Base-by-base conservation (phyloP, 1,140 invertebrate genomes). In the Luehdorfia chinensis region DNA sequence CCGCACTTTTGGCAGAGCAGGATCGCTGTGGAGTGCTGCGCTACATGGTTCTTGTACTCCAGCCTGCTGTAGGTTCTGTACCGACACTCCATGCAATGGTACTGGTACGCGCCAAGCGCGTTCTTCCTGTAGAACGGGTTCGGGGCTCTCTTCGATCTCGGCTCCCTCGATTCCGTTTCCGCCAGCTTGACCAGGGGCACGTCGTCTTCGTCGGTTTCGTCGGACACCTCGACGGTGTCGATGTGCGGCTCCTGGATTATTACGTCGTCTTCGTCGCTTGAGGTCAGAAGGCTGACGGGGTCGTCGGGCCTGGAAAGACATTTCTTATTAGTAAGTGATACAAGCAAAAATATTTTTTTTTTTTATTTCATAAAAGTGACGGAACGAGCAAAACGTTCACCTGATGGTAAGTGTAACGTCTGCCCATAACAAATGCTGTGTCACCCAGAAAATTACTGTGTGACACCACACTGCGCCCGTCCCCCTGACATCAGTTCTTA, bases 261-360 rank as follows among this genome's bases (percentile, higher is more conserved):
- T 1, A 85, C 78, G 5, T 83, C 81, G 21, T 79, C 75, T 6
- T 85, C 81, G 19, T 85, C 81, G 47, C 75, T 79, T 0, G 81
- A 85, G 0, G 81, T 83, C 4, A 85, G 33, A 0, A 85, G 53
- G 9, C 75, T 79, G 12, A 84, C 76, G 0, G 77, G 76, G 16
- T 74, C 68, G 15, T 67, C 60, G 37, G 55, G 57, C 23, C 70
- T 79, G 60, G 1, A 34, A 58, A 23, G 9, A 31, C 21, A n/a
- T n/a, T n/a, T n/a, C n/a, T n/a, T n/a, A n/a, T n/a, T n/a, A n/a
- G n/a, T n/a, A n/a, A n/a, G n/a, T n/a, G n/a, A n/a, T n/a, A n/a
- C n/a, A n/a, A n/a, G n/a, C n/a, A n/a, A n/a, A n/a, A n/a, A n/a
- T n/a, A n/a, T n/a, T n/a, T n/a, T n/a, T n/a, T n/a, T n/a, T n/a